These are phyloP conservation scores for Alaudala cheleensis DNA, from an alignment of 2,113 vertebrate species.

Conservation along the genomic window DNA sequence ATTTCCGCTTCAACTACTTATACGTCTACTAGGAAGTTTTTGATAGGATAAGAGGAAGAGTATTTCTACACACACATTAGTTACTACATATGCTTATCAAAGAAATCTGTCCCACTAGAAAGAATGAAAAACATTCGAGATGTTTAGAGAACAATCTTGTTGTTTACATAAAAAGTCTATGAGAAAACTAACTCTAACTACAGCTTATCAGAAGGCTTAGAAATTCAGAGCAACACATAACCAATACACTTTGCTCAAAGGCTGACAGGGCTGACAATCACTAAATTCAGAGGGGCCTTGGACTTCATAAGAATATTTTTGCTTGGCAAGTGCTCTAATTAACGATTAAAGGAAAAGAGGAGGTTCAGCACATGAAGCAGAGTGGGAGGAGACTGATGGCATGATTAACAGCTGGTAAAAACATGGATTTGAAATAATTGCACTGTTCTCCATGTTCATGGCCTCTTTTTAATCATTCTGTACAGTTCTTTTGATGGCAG, in stretches of 20 bases:
- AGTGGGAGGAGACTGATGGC: neutral
- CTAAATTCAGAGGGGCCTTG: neutral
- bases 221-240: too few relatives aligned
- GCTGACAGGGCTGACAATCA: neutral
- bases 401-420: slow-evolving; percentile 28
- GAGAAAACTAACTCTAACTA: too few relatives aligned
- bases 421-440: neutral
- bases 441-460: neutral
- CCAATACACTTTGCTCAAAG: neutral
- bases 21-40: too few relatives aligned
- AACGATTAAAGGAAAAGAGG: neutral
- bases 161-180: too few relatives aligned
- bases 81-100: too few relatives aligned
- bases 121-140: too few relatives aligned
- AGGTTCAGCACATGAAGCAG: neutral
- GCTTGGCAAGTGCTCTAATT: neutral
- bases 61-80: too few relatives aligned
- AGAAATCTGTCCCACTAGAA: too few relatives aligned
- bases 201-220: too few relatives aligned
- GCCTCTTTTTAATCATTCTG: neutral
- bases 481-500: neutral
- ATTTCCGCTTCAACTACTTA: too few relatives aligned
- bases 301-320: neutral
- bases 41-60: too few relatives aligned
- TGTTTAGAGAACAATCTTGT: too few relatives aligned